Base-by-base conservation (phyloP, 1,140 invertebrate genomes). In the Ruditapes philippinarum region DNA sequence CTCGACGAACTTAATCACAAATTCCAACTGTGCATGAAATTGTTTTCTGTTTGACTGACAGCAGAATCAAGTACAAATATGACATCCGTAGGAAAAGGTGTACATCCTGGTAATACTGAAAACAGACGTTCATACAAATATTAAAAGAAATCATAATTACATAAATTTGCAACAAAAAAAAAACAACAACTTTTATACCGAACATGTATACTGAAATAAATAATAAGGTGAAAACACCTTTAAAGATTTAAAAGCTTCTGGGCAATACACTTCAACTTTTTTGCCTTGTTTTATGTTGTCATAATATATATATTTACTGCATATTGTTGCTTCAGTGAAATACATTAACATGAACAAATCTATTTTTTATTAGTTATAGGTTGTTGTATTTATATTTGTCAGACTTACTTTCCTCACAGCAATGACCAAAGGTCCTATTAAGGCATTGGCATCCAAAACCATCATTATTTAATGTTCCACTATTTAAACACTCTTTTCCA, bases 41-140 rank as follows among this genome's bases (percentile, higher is more conserved):
- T 90, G 42, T 70, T 80, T 19, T 51, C 31, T 3, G 65, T 78
- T 19, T 91, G 73, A 78, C 87, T 89, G 28, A 49, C 82, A 19
- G 90, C 90, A 0, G 89, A 86, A 73, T 91, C 90, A n/a, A n/a
- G n/a, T n/a, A n/a, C n/a, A n/a, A n/a, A n/a, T n/a, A n/a, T n/a
- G n/a, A n/a, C n/a, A n/a, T 96, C 70, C 0, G 89, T 76, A 3
- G 51, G 45, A 38, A 25, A 42, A 14, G 78, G 33, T 25, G 22
- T 36, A 42, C 79, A 82, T 62, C 45, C 60, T 14, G 40, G 40
- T 57, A 62, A 28, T 22, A 45, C 76, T 79, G 76, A 36, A 79
- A 79, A 28, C 9, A 79, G 7, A 14, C 17, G 9, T 12, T 9
- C 14, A 60, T 19, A 33, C 17, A 33, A 33, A 28, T 11, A 22